Evolutionary conservation across 2,113 vertebrate genomes (phyloP), one percentile per base, ranked within the genome.

Genomic region (Nycticorax nycticorax): DNA sequence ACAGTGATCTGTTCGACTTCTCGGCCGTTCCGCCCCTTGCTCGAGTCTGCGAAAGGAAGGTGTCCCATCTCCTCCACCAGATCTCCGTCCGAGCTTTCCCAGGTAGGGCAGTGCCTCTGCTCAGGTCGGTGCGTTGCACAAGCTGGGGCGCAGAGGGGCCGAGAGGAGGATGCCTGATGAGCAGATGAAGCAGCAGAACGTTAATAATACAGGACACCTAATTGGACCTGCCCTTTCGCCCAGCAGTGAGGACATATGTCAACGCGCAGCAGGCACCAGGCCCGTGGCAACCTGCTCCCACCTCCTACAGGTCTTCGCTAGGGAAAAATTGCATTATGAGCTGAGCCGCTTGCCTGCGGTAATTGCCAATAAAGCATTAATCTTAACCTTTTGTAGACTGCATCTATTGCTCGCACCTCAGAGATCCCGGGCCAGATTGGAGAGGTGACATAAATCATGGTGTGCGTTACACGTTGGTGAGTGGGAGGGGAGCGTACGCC

Each of bases 141-240:
- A 33, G 60, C 72, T 59, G 83, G 59, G 24, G 13, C 2, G 10
- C 73, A 56, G 71, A 88, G 81, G 37, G 32, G 26, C 78, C 0
- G 2, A 73, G 72, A 83, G 60, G 43, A 95, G 53, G 73, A 88
- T 80, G 39, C 10, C 12, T 77, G 88, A 95, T 93, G 89, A 92
- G 94, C 71, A 93, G 88, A 68, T 90, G 72, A 93, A 74, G 91
- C 82, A 92, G 78, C 69, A 75, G 43, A 59, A 84, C 3, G 45
- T 97, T 91, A 97, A 94, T 96, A 95, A 92, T 95, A 92, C 50
- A 96, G 72, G 92, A 86, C n/a, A 84, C 55, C 83, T 93, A 93
- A 90, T 53, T 92, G 89, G 76, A 41, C 9, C 26, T 95, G 62
- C 56, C 86, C 87, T 97, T 98, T 97, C 13, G 23, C 72, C 55